Conservation (phyloP, 1,140 invertebrate genomes). For the Heliothis virescens region DNA sequence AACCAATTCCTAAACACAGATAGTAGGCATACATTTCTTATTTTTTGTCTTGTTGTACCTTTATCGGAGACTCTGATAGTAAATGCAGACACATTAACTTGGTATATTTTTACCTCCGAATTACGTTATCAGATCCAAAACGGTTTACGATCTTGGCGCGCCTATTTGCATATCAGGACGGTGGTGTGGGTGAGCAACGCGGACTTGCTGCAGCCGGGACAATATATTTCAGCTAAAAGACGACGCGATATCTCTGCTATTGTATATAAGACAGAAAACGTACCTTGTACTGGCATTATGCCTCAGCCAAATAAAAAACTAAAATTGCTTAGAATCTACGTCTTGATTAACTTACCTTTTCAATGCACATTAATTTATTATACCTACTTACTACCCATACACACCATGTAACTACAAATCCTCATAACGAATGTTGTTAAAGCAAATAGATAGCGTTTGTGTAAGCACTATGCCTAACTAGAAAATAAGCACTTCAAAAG, state of each 20-base stretch:
- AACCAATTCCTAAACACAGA: slow-evolving; percentile 25
- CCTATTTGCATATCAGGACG: slow-evolving; percentile 80
- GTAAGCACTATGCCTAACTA: slow-evolving; percentile 16
- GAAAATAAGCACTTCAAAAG: slow-evolving; percentile 51
- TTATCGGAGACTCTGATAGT: slow-evolving; percentile 29
- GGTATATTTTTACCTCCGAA: slow-evolving; percentile 71
- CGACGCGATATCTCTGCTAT: slow-evolving; percentile 73
- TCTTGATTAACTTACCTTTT: too few species aligned
- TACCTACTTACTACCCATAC: too few species aligned
- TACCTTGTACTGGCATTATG: slow-evolving; percentile 63
- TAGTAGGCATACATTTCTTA: neutral
- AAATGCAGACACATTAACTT: slow-evolving; percentile 63
- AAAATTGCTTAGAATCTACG: too few species aligned
- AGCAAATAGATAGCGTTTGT: slow-evolving; percentile 13
- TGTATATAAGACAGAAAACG: slow-evolving; percentile 65
- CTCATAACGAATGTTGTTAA: neutral
- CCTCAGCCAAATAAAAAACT: slow-evolving; percentile 55
- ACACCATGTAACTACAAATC: too few species aligned
- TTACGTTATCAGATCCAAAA: slow-evolving; percentile 78
- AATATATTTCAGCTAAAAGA: slow-evolving; percentile 77
- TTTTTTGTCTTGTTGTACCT: neutral
- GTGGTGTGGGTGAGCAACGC: slow-evolving; percentile 61
- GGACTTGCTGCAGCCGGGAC: slow-evolving; percentile 66
- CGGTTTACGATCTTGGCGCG: slow-evolving; percentile 76
- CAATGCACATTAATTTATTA: too few species aligned